Evolutionary conservation across 2,113 vertebrate genomes (phyloP), one percentile per base, ranked within the genome.

Genomic region (Phylloscopus trochiloides): DNA sequence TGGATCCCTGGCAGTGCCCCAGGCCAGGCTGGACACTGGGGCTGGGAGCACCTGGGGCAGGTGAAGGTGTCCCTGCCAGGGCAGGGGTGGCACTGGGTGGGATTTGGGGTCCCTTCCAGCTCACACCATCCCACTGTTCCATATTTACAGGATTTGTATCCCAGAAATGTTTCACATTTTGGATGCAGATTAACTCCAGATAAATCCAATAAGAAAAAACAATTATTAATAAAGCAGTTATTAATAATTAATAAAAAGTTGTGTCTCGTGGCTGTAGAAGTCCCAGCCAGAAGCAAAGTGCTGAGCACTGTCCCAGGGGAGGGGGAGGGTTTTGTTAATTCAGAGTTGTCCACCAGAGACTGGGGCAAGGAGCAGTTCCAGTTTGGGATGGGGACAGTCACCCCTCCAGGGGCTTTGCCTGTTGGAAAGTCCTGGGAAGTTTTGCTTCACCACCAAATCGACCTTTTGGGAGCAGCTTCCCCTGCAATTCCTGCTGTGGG

Each of bases 41-140:
- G 36, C 36, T 36, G 36, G 36, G 36, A 36, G 36, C 28, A 26
- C 43, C 62, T 68, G 62, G 54, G 28, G 12, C 22, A 21, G 24
- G 55, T 66, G 34, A 7, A 87, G 5, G 36, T 40, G 74, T 48
- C 74, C 29, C 47, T 68, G 54, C 45, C 54, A 6, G 22, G 63
- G 45, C 4, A 2, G 62, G 34, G 45, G 5, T 36, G 71, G 26
- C 0, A 2, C 5, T 14, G 21, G 38, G 0, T 1, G 73, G 47
- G 36, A 1, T 42, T 1, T 72, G 0, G 8, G 10, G 6, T 34
- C 24, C 14, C 16, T 47, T 6, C 48, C 40, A 7, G 3, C 14
- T 25, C 42, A 40, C 19, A 3, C 40, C 29, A 24, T 38, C 17
- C 55, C 42, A 8, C 5, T 2, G 29, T 31, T 29, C 34, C 6